Percentiles rank a stretch among this genome's conserved stretches.
Evolutionary conservation across 2,888 invertebrate species (phyloP).

Genomic region (Epinotia demarniana): DNA sequence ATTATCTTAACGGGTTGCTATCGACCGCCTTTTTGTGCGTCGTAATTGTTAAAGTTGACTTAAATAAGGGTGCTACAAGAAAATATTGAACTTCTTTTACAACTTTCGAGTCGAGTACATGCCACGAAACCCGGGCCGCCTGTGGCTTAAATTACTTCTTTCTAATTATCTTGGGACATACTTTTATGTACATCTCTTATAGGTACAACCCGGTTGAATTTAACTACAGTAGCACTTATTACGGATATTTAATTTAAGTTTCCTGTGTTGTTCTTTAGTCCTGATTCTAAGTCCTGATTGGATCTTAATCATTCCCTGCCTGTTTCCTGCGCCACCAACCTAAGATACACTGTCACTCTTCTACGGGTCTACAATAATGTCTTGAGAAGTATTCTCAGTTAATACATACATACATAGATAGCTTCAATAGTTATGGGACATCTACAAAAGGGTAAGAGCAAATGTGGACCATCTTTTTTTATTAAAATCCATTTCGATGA

Average conservation of each 20-base stretch:
- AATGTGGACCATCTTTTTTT: conserved; percentile 59
- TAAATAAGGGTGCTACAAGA: conserved; percentile 61
- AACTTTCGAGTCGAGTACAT: not conserved
- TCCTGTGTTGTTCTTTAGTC: not conserved
- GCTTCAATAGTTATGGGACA: conserved; percentile 16
- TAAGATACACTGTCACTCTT: not conserved
- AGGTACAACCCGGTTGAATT: too few species aligned
- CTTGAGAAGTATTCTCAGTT: not conserved
- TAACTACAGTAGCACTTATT: too few species aligned
- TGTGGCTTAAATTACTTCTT: not conserved
- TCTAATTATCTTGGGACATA: not conserved
- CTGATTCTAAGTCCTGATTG: not conserved
- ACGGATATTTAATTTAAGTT: too few species aligned
- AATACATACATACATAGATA: not conserved
- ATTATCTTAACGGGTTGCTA: conserved; percentile 67
- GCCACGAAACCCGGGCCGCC: not conserved
- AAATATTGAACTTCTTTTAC: conserved; percentile 16
- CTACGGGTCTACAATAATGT: not conserved
- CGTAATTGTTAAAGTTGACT: conserved; percentile 51
- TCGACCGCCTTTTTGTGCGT: conserved; percentile 67
- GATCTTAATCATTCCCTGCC: not conserved
- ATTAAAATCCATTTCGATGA: conserved; percentile 48
- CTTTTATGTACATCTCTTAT: too few species aligned
- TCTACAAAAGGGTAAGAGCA: conserved; percentile 61
- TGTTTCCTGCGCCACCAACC: not conserved